Evolutionary conservation across 1,140 invertebrate species (phyloP), one percentile per base, ranked within the genome.

Genomic region (Yoshiicerus persimilis): DNA sequence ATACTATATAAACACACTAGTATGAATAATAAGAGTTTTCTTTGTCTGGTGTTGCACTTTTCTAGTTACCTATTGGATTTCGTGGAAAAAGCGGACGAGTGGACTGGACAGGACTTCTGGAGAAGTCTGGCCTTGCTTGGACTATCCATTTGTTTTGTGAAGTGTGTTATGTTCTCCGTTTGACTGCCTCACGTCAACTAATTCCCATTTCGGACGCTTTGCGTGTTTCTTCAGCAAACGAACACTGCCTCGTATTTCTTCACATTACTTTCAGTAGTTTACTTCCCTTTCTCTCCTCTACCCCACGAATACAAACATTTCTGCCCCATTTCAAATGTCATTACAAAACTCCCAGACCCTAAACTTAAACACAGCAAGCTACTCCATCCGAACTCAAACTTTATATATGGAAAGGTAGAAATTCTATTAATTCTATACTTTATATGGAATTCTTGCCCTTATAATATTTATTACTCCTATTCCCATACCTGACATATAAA

Each of bases 131-230:
- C 32, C 38, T 83, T 34, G 23, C 32, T 30, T 75, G 16, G 66
- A 13, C 32, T 83, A 32, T 30, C 32, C 23, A 30, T 84, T 41
- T 41, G 83, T 84, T 84, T 47, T 84, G 39, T 84, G 83, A 84
- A 84, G 83, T 80, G 87, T 88, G 87, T 62, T 88, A 39, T 66
- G 66, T 62, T 80, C 38, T 88, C 75, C 39, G 66, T 62, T 80
- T 70, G 87, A 88, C 41, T 66, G 56, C 34, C 41, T 64, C 87
- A 88, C 87, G 62, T 56, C 87, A 88, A 88, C 87, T 88, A 80
- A 85, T 88, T 84, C 62, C 56, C 56, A 41, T 85, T 84, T 88
- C 56, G 77, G 47, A 70, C 32, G 80, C 87, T 84, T 88, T 88
- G 77, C 77, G 87, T 88, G 87, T 85, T 88, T 88, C 64, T 30